phyloP scores from a whole-genome alignment of 2,113 vertebrate genomes.

The Corydoras maculifer region DNA sequence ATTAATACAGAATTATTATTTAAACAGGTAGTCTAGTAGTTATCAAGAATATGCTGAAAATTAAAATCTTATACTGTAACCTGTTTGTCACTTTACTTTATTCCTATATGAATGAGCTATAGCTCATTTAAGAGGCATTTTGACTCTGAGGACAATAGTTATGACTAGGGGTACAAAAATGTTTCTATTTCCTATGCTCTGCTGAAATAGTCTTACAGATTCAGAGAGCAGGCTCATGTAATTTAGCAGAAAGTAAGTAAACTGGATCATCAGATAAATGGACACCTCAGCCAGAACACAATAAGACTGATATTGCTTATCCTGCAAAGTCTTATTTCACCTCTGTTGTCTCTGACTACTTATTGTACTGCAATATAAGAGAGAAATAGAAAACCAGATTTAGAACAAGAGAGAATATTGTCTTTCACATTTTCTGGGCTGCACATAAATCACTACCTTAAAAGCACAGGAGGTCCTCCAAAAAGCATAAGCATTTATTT shows the following conservation, averaged over 20 bases:
- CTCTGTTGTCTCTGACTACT: constrained; percentile 18
- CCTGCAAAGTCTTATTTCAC: constrained; percentile 29
- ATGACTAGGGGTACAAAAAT: too few species aligned
- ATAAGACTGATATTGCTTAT: constrained; percentile 27
- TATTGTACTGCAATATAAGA: constrained; percentile 32
- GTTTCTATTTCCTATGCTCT: too few species aligned
- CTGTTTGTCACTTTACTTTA: too few species aligned
- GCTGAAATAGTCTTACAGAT: not conserved
- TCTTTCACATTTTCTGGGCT: constrained; percentile 22
- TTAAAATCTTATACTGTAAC: too few species aligned
- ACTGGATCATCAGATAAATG: constrained; percentile 23
- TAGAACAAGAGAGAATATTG: constrained; percentile 36
- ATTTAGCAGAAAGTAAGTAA: constrained; percentile 10
- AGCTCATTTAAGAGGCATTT: too few species aligned
- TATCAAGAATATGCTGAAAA: too few species aligned
- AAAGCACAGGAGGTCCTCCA: constrained; percentile 16
- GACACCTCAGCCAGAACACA: constrained; percentile 11
- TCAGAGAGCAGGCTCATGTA: not conserved
- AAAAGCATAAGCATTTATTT: constrained; percentile 17
- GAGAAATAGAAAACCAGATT: not conserved
- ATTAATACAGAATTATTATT: too few species aligned
- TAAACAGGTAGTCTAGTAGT: too few species aligned
- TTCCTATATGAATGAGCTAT: too few species aligned
- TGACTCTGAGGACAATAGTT: too few species aligned
- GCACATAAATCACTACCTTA: constrained; percentile 21